A percentile compares a stretch with the other conserved stretches of the same genome.
phyloP scores from a whole-genome alignment of 1,140 invertebrate genomes.

The Nautilus pompilius region DNA sequence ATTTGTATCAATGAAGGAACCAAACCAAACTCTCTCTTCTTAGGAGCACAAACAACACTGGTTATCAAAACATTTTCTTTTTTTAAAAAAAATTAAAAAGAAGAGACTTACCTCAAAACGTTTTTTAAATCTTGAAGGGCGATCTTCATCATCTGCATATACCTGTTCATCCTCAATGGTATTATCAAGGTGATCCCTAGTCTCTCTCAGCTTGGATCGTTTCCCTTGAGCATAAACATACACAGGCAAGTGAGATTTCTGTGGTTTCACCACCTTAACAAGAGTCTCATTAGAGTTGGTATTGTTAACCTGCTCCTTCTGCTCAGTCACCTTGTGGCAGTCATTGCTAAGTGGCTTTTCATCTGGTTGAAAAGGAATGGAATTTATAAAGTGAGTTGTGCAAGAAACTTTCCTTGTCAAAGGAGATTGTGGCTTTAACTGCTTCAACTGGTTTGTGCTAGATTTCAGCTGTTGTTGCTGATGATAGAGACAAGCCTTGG shows the following conservation, averaged over 20 bases:
- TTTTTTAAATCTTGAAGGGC: background rate
- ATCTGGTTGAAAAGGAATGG: background rate
- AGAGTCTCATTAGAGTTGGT: background rate
- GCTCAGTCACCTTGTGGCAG: background rate
- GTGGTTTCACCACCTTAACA: background rate
- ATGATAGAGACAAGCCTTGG: background rate
- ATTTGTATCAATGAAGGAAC: background rate
- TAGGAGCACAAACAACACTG: background rate
- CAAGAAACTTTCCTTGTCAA: background rate
- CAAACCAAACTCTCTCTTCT: background rate
- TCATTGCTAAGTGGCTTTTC: too few relatives aligned
- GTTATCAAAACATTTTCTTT: background rate
- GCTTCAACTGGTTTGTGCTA: background rate
- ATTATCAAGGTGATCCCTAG: background rate
- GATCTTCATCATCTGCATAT: background rate
- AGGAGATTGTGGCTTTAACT: background rate
- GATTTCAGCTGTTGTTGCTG: background rate
- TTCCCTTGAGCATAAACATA: constrained; percentile 13
- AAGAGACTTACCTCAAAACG: background rate
- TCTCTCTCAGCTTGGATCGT: background rate
- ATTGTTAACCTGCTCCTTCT: background rate
- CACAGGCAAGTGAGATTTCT: constrained; percentile 30
- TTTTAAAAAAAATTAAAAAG: background rate
- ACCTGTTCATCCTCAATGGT: background rate
- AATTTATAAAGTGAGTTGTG: background rate